phyloP scores from a whole-genome alignment of 2,797 vertebrate genomes.

The Sciaenops ocellatus region DNA sequence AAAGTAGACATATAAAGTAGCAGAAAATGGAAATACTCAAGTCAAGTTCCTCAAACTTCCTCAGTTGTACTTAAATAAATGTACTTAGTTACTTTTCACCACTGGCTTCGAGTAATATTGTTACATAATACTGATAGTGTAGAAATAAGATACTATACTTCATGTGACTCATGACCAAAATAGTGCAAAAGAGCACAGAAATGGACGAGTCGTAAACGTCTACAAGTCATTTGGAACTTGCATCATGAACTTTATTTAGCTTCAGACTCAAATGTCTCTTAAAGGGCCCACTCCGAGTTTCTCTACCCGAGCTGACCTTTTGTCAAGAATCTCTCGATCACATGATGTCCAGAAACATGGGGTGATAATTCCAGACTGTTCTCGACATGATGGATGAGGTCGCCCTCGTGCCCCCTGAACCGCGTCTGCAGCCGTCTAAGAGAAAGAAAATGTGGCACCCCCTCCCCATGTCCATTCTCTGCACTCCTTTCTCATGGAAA shows the following conservation, averaged over 20 bases:
- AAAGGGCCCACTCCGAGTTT: slow-evolving; percentile 33
- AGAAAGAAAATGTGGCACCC: slow-evolving; percentile 69
- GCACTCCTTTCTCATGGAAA: slow-evolving; percentile 83
- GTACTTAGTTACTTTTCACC: neutral
- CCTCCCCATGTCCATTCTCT: slow-evolving; percentile 70
- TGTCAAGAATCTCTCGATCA: slow-evolving; percentile 67
- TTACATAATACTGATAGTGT: neutral
- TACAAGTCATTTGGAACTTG: slow-evolving; percentile 25
- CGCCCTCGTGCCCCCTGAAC: slow-evolving; percentile 60
- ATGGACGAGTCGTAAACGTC: slow-evolving; percentile 18
- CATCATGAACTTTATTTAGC: slow-evolving; percentile 39
- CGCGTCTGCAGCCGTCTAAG: slow-evolving; percentile 58
- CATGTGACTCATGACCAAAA: slow-evolving; percentile 37
- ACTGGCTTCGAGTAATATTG: neutral
- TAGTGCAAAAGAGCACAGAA: slow-evolving; percentile 14
- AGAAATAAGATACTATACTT: slow-evolving; percentile 7
- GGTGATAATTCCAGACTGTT: slow-evolving; percentile 67
- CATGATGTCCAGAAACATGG: slow-evolving; percentile 62
- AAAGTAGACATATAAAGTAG: neutral
- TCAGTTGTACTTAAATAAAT: neutral
- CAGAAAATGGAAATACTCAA: neutral
- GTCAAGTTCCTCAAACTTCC: neutral
- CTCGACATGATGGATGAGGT: slow-evolving; percentile 76
- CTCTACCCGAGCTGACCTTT: slow-evolving; percentile 63
- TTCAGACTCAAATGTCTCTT: slow-evolving; percentile 27